A percentile compares a stretch with the other conserved stretches of the same genome.
Conservation (phyloP, 2,113 vertebrate species). For the Coturnix japonica region DNA sequence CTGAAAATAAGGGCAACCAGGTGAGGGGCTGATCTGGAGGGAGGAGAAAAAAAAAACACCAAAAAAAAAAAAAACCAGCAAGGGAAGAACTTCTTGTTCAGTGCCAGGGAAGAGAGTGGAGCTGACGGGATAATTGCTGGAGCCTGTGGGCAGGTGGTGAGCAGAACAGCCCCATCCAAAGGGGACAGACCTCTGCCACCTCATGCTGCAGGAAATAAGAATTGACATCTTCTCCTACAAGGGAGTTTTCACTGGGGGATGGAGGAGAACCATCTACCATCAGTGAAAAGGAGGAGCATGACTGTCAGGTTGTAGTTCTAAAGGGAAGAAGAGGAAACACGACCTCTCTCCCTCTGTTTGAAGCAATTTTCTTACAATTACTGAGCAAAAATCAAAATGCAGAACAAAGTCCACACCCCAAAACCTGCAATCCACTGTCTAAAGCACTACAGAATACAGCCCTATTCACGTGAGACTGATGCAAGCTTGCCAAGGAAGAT, state of each 20-base stretch:
- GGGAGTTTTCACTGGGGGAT: not conserved
- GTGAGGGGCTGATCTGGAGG: not conserved
- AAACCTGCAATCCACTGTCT: not conserved
- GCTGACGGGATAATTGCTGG: not conserved
- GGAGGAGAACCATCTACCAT: not conserved
- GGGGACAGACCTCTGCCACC: not conserved
- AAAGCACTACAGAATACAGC: not conserved
- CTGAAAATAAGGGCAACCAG: not conserved
- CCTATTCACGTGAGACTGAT: not conserved
- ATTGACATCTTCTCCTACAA: not conserved
- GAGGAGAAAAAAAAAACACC: fast-evolving
- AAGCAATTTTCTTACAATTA: not conserved
- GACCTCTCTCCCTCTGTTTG: not conserved
- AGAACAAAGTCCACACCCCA: not conserved
- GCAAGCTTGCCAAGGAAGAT: not conserved
- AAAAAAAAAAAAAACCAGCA: fast-evolving
- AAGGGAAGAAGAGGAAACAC: not conserved
- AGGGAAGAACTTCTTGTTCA: not conserved
- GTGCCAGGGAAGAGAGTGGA: not conserved
- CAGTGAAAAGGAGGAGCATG: not conserved
- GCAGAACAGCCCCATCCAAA: not conserved
- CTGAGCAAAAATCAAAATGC: not conserved
- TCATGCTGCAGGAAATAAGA: not conserved
- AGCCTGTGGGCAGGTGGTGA: not conserved
- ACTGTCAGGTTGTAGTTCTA: not conserved